Evolutionary conservation across 2,113 vertebrate genomes (phyloP).

Genomic region (Paralichthys olivaceus): DNA sequence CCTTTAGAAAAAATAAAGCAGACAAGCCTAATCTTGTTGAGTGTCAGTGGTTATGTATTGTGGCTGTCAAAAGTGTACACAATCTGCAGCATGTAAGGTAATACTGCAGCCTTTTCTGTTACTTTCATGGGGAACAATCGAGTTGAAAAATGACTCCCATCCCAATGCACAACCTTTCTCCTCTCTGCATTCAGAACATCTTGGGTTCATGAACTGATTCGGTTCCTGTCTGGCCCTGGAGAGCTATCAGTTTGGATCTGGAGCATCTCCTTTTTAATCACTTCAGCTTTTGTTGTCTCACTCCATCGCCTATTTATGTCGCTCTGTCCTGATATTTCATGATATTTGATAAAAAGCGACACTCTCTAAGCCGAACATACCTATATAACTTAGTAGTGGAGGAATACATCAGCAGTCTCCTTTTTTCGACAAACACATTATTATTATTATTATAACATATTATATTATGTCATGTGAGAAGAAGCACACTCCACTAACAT

Average conservation of each 20-base stretch:
- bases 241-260: conserved; percentile 26
- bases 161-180: conserved; percentile 30
- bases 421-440: not conserved
- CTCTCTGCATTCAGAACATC: conserved; percentile 16
- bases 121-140: conserved; percentile 37
- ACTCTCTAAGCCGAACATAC: too few species aligned
- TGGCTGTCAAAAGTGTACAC: conserved; percentile 12
- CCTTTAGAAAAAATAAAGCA: conserved; percentile 1
- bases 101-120: conserved; percentile 29
- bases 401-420: not conserved
- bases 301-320: conserved; percentile 19
- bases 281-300: conserved; percentile 14
- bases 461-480: not conserved
- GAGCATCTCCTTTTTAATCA: conserved; percentile 34
- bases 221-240: not conserved
- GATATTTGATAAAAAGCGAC: conserved; percentile 13
- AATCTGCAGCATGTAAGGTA: conserved; percentile 38
- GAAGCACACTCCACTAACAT: not conserved
- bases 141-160: conserved; percentile 45
- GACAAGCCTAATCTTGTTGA: conserved; percentile 21
- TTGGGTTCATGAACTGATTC: not conserved
- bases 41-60: conserved; percentile 38
- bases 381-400: too few species aligned
- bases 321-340: conserved; percentile 4
- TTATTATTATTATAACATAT: not conserved